phyloP scores from a whole-genome alignment of 2,797 vertebrate genomes.

The Falco biarmicus region DNA sequence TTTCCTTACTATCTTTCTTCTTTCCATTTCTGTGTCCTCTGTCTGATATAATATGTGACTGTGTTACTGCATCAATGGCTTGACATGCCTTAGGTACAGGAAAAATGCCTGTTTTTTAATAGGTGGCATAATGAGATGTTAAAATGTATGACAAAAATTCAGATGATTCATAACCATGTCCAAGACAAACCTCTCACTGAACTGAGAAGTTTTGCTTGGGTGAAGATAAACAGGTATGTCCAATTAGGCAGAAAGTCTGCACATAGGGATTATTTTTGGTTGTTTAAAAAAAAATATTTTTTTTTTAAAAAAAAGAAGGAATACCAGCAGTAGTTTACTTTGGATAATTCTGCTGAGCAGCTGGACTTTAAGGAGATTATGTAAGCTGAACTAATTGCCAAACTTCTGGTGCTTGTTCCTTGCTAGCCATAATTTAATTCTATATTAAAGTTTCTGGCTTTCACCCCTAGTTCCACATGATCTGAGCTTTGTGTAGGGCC shows the following conservation, averaged over 20 bases:
- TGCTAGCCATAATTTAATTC: constrained; percentile 22
- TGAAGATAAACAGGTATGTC: constrained; percentile 1
- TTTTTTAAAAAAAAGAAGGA: background rate
- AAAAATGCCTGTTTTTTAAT: background rate
- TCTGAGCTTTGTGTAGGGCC: background rate
- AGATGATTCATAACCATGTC: background rate
- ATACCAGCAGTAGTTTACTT: background rate
- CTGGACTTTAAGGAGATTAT: constrained; percentile 42
- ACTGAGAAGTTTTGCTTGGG: background rate
- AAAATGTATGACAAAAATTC: background rate
- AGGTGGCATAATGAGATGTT: background rate
- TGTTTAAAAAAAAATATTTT: background rate
- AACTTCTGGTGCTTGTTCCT: constrained; percentile 25
- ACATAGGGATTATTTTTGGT: background rate
- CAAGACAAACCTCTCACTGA: background rate
- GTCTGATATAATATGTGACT: background rate
- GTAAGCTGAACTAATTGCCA: constrained; percentile 46
- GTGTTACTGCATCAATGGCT: background rate
- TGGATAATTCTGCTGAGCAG: constrained; percentile 45
- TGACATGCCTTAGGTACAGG: background rate
- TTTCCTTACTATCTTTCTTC: background rate
- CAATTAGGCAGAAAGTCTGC: background rate
- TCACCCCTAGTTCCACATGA: background rate
- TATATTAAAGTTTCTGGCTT: constrained; percentile 25
- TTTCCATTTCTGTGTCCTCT: background rate